A percentile compares a stretch with the other conserved stretches of the same genome.
Evolutionary conservation across 2,888 invertebrate genomes (phyloP).

Genomic region (Icerya purchasi): DNA sequence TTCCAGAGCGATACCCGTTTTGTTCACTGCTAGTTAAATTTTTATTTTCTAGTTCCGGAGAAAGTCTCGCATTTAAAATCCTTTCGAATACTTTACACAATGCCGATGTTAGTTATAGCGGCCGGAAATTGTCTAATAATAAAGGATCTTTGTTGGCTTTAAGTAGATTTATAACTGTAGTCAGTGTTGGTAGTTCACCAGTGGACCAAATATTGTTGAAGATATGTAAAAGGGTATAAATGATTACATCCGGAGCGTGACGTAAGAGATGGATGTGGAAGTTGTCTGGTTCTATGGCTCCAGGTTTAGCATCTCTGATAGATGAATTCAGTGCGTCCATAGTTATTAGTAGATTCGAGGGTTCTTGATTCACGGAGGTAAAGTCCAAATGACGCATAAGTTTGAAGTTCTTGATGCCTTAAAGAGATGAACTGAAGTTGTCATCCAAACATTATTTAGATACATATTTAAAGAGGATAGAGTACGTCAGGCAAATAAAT

Average conservation of each 20-base stretch:
- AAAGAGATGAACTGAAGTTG: no score
- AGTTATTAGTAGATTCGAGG: no score
- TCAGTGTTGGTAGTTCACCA: no score
- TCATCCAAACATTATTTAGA: no score
- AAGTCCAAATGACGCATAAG: no score
- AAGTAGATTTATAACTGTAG: no score
- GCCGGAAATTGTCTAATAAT: not conserved
- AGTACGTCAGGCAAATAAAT: no score
- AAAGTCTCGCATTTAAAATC: not conserved
- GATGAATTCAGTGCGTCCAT: not conserved
- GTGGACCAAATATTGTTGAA: not conserved
- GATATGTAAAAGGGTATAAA: not conserved
- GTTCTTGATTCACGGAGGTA: no score
- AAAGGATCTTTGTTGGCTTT: not conserved
- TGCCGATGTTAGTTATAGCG: not conserved
- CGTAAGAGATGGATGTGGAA: not conserved
- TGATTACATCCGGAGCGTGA: not conserved
- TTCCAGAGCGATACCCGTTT: not conserved
- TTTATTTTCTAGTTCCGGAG: not conserved
- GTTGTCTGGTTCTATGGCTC: not conserved
- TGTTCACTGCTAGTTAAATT: not conserved
- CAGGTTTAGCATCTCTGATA: not conserved
- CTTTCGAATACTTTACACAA: not conserved
- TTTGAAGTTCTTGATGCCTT: no score
- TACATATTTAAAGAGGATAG: no score